Evolutionary conservation across 2,888 invertebrate species (phyloP).

Genomic region (Diplazon laetatorius): DNA sequence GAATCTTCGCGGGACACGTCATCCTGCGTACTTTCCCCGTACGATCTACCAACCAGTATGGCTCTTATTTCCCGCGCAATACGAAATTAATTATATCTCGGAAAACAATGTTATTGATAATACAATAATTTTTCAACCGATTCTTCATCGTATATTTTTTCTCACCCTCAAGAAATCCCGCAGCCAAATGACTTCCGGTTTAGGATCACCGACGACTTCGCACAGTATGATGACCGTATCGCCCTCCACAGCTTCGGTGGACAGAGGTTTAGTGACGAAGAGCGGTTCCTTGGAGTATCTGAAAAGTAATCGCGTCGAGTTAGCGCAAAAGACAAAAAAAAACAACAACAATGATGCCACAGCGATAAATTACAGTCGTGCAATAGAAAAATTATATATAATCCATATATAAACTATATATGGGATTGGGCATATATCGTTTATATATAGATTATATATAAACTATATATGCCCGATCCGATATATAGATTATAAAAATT

Average conservation of each 20-base stretch:
- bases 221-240: conserved; percentile 94
- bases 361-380: too few relatives aligned
- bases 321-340: conserved; percentile 11
- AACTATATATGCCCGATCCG: too few relatives aligned
- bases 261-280: conserved; percentile 92
- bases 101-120: background rate
- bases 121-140: too few relatives aligned
- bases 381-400: too few relatives aligned
- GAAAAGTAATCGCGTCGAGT: too few relatives aligned
- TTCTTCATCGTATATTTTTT: too few relatives aligned
- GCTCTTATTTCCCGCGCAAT: conserved; percentile 8
- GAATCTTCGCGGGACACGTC: conserved; percentile 52
- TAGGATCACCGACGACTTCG: conserved; percentile 94
- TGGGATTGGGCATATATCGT: too few relatives aligned
- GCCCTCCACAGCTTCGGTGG: conserved; percentile 92
- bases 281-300: conserved; percentile 93
- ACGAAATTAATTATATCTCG: background rate
- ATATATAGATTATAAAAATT: too few relatives aligned
- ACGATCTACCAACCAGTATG: conserved; percentile 8
- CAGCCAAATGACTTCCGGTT: conserved; percentile 94
- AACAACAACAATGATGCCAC: too few relatives aligned
- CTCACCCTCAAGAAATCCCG: conserved; percentile 93
- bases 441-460: too few relatives aligned
- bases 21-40: conserved; percentile 16
- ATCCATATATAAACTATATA: too few relatives aligned